These are phyloP conservation scores for Drepanosiphum platanoidis DNA, from an alignment of 2,888 invertebrate genomes.

Conservation along the genomic window DNA sequence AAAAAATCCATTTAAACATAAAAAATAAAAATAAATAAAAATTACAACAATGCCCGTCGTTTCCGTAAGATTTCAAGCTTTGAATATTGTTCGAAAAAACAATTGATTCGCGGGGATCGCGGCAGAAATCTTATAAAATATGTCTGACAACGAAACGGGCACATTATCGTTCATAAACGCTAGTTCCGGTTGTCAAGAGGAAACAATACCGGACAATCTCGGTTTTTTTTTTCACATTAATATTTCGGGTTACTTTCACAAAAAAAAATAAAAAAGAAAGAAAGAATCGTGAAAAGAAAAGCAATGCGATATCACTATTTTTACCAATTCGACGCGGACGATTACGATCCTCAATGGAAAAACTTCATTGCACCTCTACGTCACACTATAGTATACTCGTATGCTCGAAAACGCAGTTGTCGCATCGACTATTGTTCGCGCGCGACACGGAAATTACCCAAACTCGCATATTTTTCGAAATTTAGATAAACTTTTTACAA, in stretches of 20 bases:
- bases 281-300: not conserved
- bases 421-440: not conserved
- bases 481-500: slow-evolving; percentile 16
- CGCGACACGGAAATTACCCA: not conserved
- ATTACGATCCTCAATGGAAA: slow-evolving; percentile 1
- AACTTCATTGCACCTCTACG: not conserved
- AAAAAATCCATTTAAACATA: not conserved
- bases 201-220: slow-evolving; percentile 9
- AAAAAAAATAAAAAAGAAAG: not conserved
- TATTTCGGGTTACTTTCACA: slow-evolving; percentile 9
- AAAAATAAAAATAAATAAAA: not conserved
- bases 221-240: not conserved
- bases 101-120: slow-evolving; percentile 7
- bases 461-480: not conserved
- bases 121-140: not conserved
- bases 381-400: too few relatives aligned
- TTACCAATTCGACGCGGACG: slow-evolving; percentile 27
- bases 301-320: slow-evolving; percentile 3
- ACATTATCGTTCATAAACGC: slow-evolving; percentile 4
- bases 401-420: too few relatives aligned
- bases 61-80: not conserved
- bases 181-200: slow-evolving; percentile 25
- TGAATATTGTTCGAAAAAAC: not conserved
- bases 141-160: not conserved
- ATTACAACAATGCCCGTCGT: not conserved